Conservation (phyloP, 2,797 vertebrate species). For the Microtus obscurus region DNA sequence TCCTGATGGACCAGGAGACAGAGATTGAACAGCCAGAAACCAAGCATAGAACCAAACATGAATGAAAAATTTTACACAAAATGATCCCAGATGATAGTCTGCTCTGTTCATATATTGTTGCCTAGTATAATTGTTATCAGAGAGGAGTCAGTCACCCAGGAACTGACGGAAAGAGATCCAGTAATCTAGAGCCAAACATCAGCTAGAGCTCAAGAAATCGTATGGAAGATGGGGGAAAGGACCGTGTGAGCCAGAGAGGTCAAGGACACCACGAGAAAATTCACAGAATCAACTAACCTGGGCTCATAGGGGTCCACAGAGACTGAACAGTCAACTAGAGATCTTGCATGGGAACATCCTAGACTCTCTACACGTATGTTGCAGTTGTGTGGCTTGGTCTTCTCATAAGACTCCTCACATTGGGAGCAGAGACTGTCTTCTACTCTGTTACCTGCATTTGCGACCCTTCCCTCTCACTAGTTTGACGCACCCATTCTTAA, state of each 20-base stretch:
- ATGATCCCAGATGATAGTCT: not conserved
- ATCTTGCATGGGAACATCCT: not conserved
- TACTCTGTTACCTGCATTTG: not conserved
- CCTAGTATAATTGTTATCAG: not conserved
- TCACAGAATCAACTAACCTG: not conserved
- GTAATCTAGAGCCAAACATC: not conserved
- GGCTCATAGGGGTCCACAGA: not conserved
- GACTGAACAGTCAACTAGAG: not conserved
- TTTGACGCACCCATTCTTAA: not conserved
- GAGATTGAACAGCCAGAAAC: not conserved
- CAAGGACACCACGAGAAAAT: not conserved
- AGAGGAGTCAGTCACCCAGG: not conserved
- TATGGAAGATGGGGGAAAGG: not conserved
- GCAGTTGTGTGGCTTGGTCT: not conserved
- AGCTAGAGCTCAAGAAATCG: not conserved
- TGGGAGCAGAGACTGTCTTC: not conserved
- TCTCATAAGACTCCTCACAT: not conserved
- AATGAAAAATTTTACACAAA: not conserved
- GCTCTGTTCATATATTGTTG: not conserved
- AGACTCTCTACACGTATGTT: not conserved
- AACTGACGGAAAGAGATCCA: not conserved
- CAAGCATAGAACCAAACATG: not conserved
- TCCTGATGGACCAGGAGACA: not conserved
- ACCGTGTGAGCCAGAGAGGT: not conserved
- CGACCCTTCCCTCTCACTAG: not conserved